Percentiles rank a stretch among this genome's conserved stretches.
Conservation (phyloP, 2,113 vertebrate species). For the Lipotes vexillifer region DNA sequence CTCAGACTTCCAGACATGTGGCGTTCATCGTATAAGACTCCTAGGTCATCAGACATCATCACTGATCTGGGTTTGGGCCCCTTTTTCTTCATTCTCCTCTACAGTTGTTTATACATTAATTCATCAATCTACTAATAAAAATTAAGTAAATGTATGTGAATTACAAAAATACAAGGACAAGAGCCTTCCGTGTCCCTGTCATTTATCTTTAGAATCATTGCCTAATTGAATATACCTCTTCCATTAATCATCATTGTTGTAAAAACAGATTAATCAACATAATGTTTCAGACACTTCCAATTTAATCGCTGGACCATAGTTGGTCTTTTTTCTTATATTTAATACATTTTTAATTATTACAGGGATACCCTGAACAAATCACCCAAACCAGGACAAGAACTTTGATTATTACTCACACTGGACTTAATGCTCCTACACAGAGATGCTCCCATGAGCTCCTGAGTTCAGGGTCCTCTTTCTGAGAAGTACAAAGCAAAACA, state of each 20-base stretch:
- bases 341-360: neutral
- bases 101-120: neutral
- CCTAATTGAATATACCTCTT: neutral
- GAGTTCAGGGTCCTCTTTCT: fast-evolving
- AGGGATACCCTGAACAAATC: neutral
- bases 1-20: neutral
- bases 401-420: neutral
- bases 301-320: neutral
- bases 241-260: neutral
- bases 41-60: neutral
- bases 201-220: neutral
- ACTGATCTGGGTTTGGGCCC: neutral
- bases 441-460: fast-evolving
- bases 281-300: neutral
- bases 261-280: neutral
- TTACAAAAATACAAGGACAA: neutral
- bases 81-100: neutral
- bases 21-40: neutral
- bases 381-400: neutral
- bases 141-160: neutral
- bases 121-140: neutral
- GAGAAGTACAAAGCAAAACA: neutral
- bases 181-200: neutral
- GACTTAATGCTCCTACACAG: neutral
- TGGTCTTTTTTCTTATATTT: neutral